Conservation (phyloP, 1,140 invertebrate genomes). For the Homarus americanus region DNA sequence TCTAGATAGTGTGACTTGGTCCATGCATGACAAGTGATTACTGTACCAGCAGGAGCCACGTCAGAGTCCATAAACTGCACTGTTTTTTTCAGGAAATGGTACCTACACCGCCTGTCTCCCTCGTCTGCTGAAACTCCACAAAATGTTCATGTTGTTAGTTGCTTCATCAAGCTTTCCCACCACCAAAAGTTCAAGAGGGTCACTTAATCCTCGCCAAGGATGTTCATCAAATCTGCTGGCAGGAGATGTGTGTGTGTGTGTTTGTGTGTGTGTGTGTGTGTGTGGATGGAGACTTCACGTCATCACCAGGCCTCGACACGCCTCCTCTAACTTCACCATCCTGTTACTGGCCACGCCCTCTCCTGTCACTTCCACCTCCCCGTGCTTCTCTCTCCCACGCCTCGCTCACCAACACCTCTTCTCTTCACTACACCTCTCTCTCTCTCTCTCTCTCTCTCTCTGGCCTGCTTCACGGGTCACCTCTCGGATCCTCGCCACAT, state of each 20-base stretch:
- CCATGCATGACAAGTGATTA: not conserved
- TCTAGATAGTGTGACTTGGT: too few relatives aligned
- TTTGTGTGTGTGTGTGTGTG: too few relatives aligned
- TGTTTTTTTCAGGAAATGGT: too few relatives aligned
- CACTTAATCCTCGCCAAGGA: too few relatives aligned
- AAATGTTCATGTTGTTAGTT: not conserved
- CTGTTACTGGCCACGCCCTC: not conserved
- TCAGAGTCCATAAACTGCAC: too few relatives aligned
- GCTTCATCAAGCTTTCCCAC: too few relatives aligned
- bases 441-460: not conserved
- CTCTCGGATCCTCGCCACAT: not conserved
- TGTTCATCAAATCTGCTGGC: not conserved
- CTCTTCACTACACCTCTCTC: not conserved
- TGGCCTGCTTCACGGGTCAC: not conserved
- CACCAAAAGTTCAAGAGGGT: too few relatives aligned
- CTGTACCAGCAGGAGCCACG: too few relatives aligned
- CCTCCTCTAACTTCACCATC: not conserved
- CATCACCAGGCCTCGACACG: not conserved
- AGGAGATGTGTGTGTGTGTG: not conserved
- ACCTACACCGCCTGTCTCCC: too few relatives aligned
- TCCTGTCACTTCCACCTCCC: not conserved
- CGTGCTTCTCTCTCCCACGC: not conserved
- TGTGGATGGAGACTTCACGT: too few relatives aligned
- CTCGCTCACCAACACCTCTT: not conserved
- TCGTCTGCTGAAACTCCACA: not conserved